Conservation (phyloP, 2,113 vertebrate species). For the Cebidichthys violaceus region DNA sequence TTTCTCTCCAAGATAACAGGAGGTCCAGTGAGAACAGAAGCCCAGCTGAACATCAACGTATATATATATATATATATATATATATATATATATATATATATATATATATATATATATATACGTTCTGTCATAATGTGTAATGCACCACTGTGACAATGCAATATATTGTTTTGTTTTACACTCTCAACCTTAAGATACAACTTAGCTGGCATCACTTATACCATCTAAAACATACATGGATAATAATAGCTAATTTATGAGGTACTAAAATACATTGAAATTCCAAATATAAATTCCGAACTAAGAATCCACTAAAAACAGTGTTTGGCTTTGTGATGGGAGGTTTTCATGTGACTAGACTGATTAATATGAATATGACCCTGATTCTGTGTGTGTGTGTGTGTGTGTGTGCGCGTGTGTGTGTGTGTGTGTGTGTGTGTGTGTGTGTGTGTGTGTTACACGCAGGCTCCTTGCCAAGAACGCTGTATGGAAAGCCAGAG, state of each 20-base stretch:
- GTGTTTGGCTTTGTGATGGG: neutral
- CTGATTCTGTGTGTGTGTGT: neutral
- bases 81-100: no score
- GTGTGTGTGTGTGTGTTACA: constrained; percentile 16
- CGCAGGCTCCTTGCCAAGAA: constrained; percentile 43
- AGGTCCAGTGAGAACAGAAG: neutral
- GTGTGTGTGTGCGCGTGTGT: neutral
- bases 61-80: no score
- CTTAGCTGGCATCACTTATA: neutral
- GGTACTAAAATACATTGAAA: neutral
- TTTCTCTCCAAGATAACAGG: neutral
- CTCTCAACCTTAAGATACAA: neutral
- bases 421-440: constrained; percentile 6
- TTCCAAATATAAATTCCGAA: neutral
- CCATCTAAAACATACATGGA: neutral
- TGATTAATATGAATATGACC: neutral
- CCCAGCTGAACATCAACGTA: neutral
- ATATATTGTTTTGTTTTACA: neutral
- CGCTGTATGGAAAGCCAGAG: constrained; percentile 38
- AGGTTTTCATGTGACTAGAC: neutral
- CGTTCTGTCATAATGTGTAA: neutral
- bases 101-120: no score
- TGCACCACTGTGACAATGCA: neutral
- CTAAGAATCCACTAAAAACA: neutral
- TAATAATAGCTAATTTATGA: neutral